Conservation (phyloP, 2,797 vertebrate species). For the Cryptoprocta ferox region DNA sequence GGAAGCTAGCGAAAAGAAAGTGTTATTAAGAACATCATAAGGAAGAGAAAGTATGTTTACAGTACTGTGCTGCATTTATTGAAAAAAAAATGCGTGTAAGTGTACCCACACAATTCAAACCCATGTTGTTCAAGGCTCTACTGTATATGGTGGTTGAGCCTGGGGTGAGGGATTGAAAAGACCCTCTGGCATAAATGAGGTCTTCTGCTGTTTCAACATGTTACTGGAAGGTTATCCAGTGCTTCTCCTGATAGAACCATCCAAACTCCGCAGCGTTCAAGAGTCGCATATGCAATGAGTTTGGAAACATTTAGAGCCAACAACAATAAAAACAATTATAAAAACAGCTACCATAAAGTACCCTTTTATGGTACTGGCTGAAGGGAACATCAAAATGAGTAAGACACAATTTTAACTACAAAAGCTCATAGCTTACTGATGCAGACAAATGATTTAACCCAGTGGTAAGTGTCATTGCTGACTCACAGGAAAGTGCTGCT, state of each 20-base stretch:
- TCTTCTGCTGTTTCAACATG: too few relatives aligned
- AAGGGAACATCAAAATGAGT: not conserved
- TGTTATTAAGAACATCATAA: not conserved
- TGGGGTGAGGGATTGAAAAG: not conserved
- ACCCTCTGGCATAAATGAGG: not conserved
- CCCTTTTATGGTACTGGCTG: not conserved
- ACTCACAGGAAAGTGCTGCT: not conserved
- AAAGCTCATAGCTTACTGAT: not conserved
- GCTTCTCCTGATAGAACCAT: not conserved
- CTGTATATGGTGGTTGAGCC: not conserved
- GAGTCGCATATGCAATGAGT: not conserved
- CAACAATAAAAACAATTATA: not conserved
- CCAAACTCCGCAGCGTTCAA: not conserved
- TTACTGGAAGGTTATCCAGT: not conserved
- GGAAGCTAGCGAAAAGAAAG: not conserved
- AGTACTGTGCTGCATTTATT: not conserved
- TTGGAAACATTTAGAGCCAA: not conserved
- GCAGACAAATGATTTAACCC: not conserved
- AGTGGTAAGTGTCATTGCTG: too few relatives aligned
- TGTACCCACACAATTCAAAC: not conserved
- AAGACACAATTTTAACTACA: not conserved
- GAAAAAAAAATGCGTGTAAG: not conserved
- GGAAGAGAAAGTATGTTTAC: not conserved
- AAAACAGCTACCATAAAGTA: not conserved
- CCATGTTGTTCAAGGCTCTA: not conserved